Evolutionary conservation across 2,888 invertebrate species (phyloP).

Genomic region (Scotopteryx bipunctaria): DNA sequence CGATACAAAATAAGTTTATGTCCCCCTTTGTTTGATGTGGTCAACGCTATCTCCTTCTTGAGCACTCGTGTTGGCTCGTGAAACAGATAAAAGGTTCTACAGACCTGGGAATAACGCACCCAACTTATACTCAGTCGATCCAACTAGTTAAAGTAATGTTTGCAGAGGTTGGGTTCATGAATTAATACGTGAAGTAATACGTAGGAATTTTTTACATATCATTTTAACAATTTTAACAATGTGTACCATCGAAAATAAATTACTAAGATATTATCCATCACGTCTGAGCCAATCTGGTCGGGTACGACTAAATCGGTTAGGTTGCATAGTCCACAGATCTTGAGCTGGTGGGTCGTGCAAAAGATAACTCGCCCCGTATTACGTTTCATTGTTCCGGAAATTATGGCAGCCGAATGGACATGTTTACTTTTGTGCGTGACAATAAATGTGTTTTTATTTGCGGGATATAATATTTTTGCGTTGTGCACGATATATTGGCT

Average conservation of each 20-base stretch:
- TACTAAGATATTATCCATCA: not conserved
- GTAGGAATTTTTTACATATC: too few species aligned
- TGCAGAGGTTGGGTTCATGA: too few species aligned
- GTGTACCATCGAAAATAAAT: not conserved
- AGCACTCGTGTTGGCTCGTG: conserved; percentile 63
- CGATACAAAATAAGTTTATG: conserved; percentile 78
- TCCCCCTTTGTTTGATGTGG: conserved; percentile 69
- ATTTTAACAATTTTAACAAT: too few species aligned
- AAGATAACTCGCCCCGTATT: conserved; percentile 66
- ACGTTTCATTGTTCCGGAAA: conserved; percentile 70
- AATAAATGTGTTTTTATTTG: conserved; percentile 61
- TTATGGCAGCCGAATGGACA: conserved; percentile 68
- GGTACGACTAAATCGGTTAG: conserved; percentile 6
- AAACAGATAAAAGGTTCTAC: conserved; percentile 53
- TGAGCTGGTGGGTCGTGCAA: conserved; percentile 63
- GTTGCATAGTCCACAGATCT: conserved; percentile 34
- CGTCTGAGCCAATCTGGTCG: conserved; percentile 1
- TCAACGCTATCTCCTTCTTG: conserved; percentile 68
- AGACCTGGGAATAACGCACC: conserved; percentile 6
- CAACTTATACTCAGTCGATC: conserved; percentile 6
- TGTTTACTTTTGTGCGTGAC: conserved; percentile 73
- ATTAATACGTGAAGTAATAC: too few species aligned
- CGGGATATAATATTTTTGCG: conserved; percentile 34
- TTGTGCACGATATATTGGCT: conserved; percentile 21
- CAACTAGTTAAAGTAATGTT: too few species aligned